phyloP scores from a whole-genome alignment of 2,797 vertebrate genomes.

The Anomalospiza imberbis region DNA sequence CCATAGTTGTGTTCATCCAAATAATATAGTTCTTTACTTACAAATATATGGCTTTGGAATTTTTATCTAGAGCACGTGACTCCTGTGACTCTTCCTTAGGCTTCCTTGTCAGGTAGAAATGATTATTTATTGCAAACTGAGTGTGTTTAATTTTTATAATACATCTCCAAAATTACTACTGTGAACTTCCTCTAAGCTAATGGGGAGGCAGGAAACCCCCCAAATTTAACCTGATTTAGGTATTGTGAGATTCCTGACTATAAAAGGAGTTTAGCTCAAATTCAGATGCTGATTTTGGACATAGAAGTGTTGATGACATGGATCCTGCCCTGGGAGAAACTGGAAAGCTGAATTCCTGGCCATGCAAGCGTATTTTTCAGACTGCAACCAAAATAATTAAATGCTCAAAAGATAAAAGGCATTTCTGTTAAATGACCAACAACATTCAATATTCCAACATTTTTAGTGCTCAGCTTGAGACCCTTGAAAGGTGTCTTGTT shows the following conservation, averaged over 20 bases:
- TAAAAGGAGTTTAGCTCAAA: neutral
- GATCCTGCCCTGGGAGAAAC: neutral
- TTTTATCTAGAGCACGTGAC: neutral
- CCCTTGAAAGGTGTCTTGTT: neutral
- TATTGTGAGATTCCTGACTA: neutral
- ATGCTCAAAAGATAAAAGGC: neutral
- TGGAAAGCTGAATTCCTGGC: neutral
- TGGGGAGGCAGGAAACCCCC: fast-evolving
- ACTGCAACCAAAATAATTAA: neutral
- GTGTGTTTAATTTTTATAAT: neutral
- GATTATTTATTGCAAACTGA: neutral
- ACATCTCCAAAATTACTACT: neutral
- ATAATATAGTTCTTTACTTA: neutral
- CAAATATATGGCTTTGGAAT: neutral
- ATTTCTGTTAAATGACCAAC: neutral
- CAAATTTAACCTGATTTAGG: neutral
- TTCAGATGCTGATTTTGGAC: neutral
- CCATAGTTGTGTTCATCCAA: neutral
- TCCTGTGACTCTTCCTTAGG: neutral
- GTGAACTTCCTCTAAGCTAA: neutral
- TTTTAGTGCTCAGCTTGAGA: neutral
- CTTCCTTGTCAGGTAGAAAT: neutral
- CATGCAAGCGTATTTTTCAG: neutral
- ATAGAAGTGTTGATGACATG: neutral
- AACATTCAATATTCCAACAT: neutral